Evolutionary conservation across 2,888 invertebrate genomes (phyloP), one percentile per base, ranked within the genome.

Genomic region (Eupithecia pulchellata): DNA sequence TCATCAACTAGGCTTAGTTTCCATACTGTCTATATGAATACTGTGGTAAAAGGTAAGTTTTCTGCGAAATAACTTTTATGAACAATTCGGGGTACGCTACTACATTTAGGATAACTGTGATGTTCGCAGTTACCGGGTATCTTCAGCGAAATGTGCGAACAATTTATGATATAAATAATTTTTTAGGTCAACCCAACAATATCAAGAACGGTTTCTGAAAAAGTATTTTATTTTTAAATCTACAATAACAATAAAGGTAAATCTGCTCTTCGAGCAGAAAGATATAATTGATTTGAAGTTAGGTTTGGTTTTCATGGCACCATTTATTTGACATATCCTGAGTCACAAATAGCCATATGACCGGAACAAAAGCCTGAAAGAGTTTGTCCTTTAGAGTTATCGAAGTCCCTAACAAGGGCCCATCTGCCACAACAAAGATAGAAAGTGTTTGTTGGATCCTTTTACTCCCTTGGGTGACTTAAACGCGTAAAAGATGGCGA

Each of bases 371-470:
- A 29, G 14, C 29, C 57, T 29, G 29, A 29, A 57, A 57, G 29
- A 29, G 27, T 29, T 57, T 57, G 52, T 52, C 52, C 52, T 13
- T 20, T 47, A 6, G 42, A 47, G 20, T 20, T 27, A 25, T 65
- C 64, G 58, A 25, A 42, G 65, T 64, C 66, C 39, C 61, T 32
- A 57, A 57, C 8, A 67, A 64, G 65, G 73, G 65, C 76, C 70
- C 78, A 78, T 75, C 76, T 78, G 74, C 69, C 61, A 64, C 73
- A 66, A 76, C 75, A 75, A 69, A 76, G 73, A 78, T 71, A 69
- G 75, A 73, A 76, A 74, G 74, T 73, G 67, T 72, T 76, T 72
- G 63, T 66, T 68, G 67, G 66, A 71, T 71, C 72, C 74, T 71
- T 75, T 75, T 70, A 71, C 68, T 72, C 75, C 76, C 75, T n/a